Conservation (phyloP, 1,140 invertebrate genomes). For the Amyelois transitella region DNA sequence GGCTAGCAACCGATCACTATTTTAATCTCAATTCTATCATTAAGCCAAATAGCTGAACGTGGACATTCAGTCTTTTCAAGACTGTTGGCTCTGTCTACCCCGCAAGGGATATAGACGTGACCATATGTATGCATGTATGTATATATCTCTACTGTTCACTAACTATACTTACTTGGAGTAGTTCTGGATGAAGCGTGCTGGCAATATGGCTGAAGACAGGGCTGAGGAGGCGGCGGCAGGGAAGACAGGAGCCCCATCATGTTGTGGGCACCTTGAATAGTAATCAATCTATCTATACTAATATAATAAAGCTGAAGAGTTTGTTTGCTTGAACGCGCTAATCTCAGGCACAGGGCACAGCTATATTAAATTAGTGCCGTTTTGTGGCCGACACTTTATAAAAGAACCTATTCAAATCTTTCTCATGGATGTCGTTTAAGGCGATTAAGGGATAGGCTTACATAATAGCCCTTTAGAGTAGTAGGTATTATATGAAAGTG, state of each 20-base stretch:
- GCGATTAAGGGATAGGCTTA: no score
- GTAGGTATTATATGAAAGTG: neutral
- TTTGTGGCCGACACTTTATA: constrained; percentile 6
- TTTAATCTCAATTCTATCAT: no score
- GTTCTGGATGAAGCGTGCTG: constrained; percentile 40
- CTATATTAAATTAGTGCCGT: neutral
- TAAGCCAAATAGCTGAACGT: no score
- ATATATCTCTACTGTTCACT: neutral
- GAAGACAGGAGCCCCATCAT: constrained; percentile 33
- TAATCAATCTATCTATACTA: neutral
- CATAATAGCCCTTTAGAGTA: neutral
- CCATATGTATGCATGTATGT: no score
- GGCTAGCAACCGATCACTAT: no score
- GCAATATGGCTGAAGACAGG: constrained; percentile 46
- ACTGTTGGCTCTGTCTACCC: no score
- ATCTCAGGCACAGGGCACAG: no score
- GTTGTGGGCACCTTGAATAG: neutral
- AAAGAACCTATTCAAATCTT: neutral
- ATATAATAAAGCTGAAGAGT: no score
- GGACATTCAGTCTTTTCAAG: no score
- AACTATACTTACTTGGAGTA: constrained; percentile 28
- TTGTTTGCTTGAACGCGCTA: no score
- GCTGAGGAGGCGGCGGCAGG: constrained; percentile 35
- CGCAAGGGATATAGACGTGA: no score
- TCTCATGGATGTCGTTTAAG: no score